phyloP scores from a whole-genome alignment of 2,888 invertebrate species.

The Rhamphomyia laevipes region DNA sequence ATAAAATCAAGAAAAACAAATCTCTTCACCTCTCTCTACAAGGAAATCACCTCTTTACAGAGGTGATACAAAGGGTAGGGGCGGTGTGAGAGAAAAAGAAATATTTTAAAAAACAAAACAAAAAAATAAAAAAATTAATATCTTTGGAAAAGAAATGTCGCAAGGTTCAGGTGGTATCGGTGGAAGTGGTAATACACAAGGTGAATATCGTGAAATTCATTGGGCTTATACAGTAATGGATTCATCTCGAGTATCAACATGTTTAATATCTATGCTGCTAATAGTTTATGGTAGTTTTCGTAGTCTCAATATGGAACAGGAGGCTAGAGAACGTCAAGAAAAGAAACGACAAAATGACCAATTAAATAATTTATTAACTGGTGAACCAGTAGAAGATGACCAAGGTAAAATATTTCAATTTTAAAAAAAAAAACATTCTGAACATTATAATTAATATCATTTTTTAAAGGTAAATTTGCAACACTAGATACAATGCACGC shows the following conservation, averaged over 20 bases:
- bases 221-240: conserved; percentile 96
- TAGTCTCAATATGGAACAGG: conserved; percentile 91
- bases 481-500: conserved; percentile 96
- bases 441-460: neutral
- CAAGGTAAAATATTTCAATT: conserved; percentile 35
- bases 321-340: conserved; percentile 73
- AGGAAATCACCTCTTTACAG: too few species aligned
- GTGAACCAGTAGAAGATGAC: conserved; percentile 37
- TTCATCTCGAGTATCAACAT: conserved; percentile 92
- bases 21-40: too few species aligned
- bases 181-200: too few species aligned
- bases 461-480: conserved; percentile 56
- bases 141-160: too few species aligned
- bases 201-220: conserved; percentile 44
- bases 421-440: neutral
- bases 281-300: conserved; percentile 97
- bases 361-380: conserved; percentile 35
- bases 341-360: conserved; percentile 57
- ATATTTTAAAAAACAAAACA: too few species aligned
- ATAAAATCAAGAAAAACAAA: too few species aligned
- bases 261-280: conserved; percentile 91
- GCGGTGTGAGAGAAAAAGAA: too few species aligned
- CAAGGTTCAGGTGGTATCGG: too few species aligned
- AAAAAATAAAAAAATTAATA: too few species aligned
- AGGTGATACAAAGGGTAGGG: too few species aligned